Conservation (phyloP, 2,113 vertebrate species). For the Misgurnus anguillicaudatus region DNA sequence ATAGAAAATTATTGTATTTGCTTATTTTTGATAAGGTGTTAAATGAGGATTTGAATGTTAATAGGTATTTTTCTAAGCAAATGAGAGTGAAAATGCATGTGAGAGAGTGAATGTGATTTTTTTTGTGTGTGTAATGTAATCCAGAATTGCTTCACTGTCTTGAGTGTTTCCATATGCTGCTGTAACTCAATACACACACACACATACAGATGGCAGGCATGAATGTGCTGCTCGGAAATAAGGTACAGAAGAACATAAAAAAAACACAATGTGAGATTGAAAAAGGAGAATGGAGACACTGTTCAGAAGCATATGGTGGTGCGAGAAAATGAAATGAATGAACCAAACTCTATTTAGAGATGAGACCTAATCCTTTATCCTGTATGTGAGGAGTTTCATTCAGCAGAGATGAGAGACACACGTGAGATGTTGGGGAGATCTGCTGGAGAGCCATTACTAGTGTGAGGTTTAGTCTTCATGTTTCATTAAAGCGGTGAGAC, state of each 20-base stretch:
- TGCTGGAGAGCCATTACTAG: neutral
- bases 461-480: constrained; percentile 9
- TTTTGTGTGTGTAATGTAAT: constrained; percentile 23
- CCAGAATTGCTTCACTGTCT: constrained; percentile 1
- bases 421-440: neutral
- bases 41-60: neutral
- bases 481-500: constrained; percentile 11
- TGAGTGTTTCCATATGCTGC: constrained; percentile 55
- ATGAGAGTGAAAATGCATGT: constrained; percentile 9
- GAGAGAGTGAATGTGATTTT: constrained; percentile 8
- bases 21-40: no score
- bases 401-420: neutral
- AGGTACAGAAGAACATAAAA: neutral
- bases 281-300: constrained; percentile 3
- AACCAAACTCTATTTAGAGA: neutral
- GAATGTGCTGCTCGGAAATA: constrained; percentile 11
- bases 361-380: neutral
- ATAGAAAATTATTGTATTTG: neutral
- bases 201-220: neutral
- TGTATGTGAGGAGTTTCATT: neutral
- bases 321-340: neutral
- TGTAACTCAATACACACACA: constrained; percentile 49
- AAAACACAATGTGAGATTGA: neutral
- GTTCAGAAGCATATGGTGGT: constrained; percentile 31
- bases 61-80: neutral